phyloP scores from a whole-genome alignment of 2,888 invertebrate species.

The Lepidochitona cinerea region DNA sequence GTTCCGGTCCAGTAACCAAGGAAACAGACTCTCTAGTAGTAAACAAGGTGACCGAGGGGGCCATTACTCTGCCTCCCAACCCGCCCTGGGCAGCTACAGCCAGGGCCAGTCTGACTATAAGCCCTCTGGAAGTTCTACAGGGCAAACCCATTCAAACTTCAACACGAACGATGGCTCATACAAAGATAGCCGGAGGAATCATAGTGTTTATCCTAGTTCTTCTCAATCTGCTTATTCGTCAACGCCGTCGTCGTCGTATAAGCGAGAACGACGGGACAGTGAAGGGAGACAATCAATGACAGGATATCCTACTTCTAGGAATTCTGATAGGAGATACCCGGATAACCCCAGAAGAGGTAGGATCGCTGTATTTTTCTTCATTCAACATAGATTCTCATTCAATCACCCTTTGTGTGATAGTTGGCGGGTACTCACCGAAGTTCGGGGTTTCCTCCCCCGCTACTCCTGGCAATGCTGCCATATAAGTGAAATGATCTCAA shows the following conservation, averaged over 20 bases:
- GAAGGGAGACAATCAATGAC: constrained; percentile 33
- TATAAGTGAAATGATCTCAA: too few relatives aligned
- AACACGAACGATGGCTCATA: background rate
- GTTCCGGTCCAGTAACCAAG: background rate
- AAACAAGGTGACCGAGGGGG: background rate
- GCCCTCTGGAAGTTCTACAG: background rate
- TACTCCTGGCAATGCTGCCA: too few relatives aligned
- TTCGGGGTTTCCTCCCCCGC: too few relatives aligned
- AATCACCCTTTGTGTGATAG: too few relatives aligned
- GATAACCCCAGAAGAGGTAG: background rate
- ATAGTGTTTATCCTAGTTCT: background rate
- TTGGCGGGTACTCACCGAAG: too few relatives aligned
- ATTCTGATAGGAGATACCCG: background rate
- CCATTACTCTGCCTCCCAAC: background rate
- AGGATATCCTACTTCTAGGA: background rate
- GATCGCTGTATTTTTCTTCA: too few relatives aligned
- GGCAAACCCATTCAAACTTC: background rate
- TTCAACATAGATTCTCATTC: too few relatives aligned
- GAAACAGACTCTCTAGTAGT: background rate
- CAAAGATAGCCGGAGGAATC: background rate
- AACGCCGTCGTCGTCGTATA: too few relatives aligned
- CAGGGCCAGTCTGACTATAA: background rate
- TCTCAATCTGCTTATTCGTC: background rate
- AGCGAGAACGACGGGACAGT: constrained; percentile 43
- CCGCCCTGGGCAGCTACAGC: background rate